phyloP scores from a whole-genome alignment of 2,888 invertebrate genomes.

The Mactromeris polynyma region DNA sequence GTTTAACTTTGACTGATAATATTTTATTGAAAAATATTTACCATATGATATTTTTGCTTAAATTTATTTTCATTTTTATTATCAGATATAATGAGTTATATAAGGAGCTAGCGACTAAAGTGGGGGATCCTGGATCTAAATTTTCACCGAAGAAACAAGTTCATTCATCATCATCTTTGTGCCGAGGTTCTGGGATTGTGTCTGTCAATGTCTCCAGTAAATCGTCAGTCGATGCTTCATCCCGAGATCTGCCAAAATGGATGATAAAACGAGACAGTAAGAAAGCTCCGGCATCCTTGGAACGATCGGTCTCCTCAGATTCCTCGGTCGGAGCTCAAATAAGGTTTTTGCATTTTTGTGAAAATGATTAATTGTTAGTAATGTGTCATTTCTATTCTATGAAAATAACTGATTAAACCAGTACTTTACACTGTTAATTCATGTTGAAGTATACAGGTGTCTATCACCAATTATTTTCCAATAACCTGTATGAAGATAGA shows the following conservation, averaged over 20 bases:
- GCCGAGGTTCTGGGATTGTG: not conserved
- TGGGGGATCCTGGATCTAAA: conserved; percentile 57
- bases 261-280: conserved; percentile 65
- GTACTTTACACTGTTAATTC: no score
- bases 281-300: conserved; percentile 30
- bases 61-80: not conserved
- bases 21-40: not conserved
- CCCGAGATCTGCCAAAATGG: conserved; percentile 72
- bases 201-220: not conserved
- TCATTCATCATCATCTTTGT: conserved; percentile 24
- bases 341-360: not conserved
- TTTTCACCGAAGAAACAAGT: conserved; percentile 50
- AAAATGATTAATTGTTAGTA: no score
- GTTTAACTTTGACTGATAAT: no score
- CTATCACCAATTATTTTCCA: no score
- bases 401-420: no score
- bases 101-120: conserved; percentile 49
- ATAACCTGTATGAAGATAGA: no score
- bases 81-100: conserved; percentile 61
- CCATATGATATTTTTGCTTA: not conserved
- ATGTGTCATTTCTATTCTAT: not conserved
- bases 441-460: no score
- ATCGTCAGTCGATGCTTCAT: conserved; percentile 31
- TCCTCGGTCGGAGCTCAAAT: conserved; percentile 41
- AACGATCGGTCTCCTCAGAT: conserved; percentile 33